Percentiles rank a stretch among this genome's conserved stretches.
These are phyloP conservation scores for Drosophila arawakana DNA, from an alignment of 1,140 invertebrate genomes.

Conservation along the genomic window DNA sequence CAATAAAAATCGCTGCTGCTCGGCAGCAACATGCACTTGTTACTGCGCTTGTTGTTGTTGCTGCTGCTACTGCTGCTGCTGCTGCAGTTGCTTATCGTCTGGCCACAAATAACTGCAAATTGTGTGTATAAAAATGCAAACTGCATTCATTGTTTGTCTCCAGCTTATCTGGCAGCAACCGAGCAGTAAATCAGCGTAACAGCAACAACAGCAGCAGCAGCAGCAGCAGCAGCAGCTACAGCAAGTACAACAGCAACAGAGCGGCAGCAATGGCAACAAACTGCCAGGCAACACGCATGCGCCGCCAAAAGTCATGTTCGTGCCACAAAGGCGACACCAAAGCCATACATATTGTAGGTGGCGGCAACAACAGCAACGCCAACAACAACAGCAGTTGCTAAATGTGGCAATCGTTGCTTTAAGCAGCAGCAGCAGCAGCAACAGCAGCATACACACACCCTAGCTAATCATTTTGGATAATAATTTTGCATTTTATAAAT, in stretches of 20 bases:
- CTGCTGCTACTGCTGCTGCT: conserved; percentile 28
- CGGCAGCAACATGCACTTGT: conserved; percentile 57
- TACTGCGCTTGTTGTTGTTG: conserved; percentile 27
- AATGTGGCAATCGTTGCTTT: conserved; percentile 45
- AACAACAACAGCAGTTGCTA: conserved; percentile 26
- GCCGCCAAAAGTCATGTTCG: conserved; percentile 82
- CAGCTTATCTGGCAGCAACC: conserved; percentile 68
- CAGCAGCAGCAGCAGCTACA: conserved; percentile 5
- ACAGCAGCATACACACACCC: conserved; percentile 33
- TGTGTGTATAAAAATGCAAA: conserved; percentile 68
- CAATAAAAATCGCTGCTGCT: conserved; percentile 50
- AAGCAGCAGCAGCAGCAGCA: conserved; percentile 25
- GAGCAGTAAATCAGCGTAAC: conserved; percentile 71
- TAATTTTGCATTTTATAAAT: conserved; percentile 66
- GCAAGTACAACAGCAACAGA: conserved; percentile 45
- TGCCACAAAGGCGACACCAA: conserved; percentile 78
- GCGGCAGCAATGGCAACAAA: conserved; percentile 66
- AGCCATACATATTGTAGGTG: conserved; percentile 81
- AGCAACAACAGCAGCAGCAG: conserved; percentile 44
- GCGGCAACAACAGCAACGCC: conserved; percentile 56
- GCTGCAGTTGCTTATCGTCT: conserved; percentile 51
- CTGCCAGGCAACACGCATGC: conserved; percentile 80
- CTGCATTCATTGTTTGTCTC: conserved; percentile 77
- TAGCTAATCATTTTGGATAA: conserved; percentile 65
- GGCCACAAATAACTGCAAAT: conserved; percentile 80